Evolutionary conservation across 2,113 vertebrate genomes (phyloP), one percentile per base, ranked within the genome.

Genomic region (Vicugna pacos): DNA sequence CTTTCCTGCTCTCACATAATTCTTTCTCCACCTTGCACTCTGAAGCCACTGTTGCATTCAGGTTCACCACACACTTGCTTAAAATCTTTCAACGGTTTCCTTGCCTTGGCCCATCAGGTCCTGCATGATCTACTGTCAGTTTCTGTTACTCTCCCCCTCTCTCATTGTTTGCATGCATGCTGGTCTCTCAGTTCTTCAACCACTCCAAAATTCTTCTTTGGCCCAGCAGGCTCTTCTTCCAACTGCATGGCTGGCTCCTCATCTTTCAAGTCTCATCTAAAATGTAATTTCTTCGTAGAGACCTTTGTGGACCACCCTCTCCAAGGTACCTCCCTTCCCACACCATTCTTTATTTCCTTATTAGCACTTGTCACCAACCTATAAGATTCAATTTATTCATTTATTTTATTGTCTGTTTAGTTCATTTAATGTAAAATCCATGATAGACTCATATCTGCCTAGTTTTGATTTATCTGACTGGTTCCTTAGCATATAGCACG

Each of bases 141-240:
- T 62, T 3, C 6, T 8, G 15, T 10, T 3, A 5, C 9, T 9
- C 17, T 50, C 4, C 15, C 11, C n/a, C 5, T 70, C 50, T 10
- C 22, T 35, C 17, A 6, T 5, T 48, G 0, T 64, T 58, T 22
- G n/a, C 7, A 52, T 2, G 1, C 38, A 32, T n/a, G n/a, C 0
- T 35, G 50, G 30, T 28, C 48, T 50, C 42, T 86, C 50, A 30
- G 54, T 54, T 84, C 56, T 76, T 46, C 17, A 70, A 8, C 48
- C 1, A n/a, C 32, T 54, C 50, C 26, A 30, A 6, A 20, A 9
- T 56, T 72, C 38, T 92, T 52, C 32, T 22, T 52, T 56, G 22
- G 10, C 35, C 13, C 75, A 69, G 19, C 16, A 42, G 35, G 52
- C 24, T 84, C 64, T 65, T 50, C 22, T 81, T 0, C 9, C 16